These are phyloP conservation scores for Trichonephila clavata DNA, from an alignment of 1,140 invertebrate species.

Conservation along the genomic window DNA sequence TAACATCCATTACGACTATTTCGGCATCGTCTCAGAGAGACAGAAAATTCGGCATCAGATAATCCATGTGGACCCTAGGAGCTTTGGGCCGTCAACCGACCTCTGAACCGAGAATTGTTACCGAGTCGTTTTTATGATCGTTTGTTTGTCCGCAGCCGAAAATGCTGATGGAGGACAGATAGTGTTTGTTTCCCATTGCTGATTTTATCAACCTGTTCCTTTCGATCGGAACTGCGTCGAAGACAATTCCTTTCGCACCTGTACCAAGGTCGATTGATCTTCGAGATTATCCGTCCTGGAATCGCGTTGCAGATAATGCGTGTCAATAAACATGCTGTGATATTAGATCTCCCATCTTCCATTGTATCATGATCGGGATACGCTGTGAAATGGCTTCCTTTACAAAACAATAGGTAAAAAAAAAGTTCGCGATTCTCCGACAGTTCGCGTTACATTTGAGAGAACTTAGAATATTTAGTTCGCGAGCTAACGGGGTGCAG, in stretches of 20 bases:
- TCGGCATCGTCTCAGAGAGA: conserved; percentile 35
- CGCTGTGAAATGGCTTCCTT: conserved; percentile 68
- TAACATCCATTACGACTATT: conserved; percentile 49
- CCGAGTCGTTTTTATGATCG: conserved; percentile 71
- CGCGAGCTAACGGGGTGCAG: not conserved
- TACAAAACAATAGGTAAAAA: conserved; percentile 69
- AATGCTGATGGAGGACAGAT: conserved; percentile 67
- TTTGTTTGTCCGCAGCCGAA: conserved; percentile 71
- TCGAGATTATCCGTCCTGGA: conserved; percentile 52
- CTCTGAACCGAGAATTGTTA: conserved; percentile 65
- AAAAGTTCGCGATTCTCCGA: conserved; percentile 12
- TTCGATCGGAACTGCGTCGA: not conserved
- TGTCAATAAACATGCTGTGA: conserved; percentile 75
- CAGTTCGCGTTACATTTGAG: conserved; percentile 13
- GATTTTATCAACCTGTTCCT: conserved; percentile 56
- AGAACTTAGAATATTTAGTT: conserved; percentile 26
- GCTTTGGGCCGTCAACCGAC: conserved; percentile 72
- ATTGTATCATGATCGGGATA: conserved; percentile 62
- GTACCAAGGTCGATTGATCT: conserved; percentile 68
- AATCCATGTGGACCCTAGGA: conserved; percentile 49
- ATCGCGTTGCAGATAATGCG: conserved; percentile 74
- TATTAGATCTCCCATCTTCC: conserved; percentile 44
- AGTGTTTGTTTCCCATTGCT: conserved; percentile 72
- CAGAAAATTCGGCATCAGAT: conserved; percentile 66
- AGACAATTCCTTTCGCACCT: conserved; percentile 70